phyloP scores from a whole-genome alignment of 2,888 invertebrate genomes.

The Chydorus sphaericus region DNA sequence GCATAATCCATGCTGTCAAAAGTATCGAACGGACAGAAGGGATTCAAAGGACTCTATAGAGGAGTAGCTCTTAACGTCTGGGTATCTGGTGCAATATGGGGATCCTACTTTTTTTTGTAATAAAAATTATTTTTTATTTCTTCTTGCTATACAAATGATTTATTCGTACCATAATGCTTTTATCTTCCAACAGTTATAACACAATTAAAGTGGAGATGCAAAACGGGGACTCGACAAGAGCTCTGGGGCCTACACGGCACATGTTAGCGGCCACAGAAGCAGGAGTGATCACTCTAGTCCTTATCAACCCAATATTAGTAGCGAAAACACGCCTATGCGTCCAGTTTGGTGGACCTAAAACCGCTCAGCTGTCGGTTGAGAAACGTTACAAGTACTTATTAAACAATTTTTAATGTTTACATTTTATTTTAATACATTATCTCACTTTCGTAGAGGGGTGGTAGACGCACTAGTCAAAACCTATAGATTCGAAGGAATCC shows the following conservation, averaged over 20 bases:
- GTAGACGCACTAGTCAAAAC: constrained; percentile 80
- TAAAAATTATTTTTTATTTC: too few species aligned
- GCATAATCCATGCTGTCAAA: constrained; percentile 60
- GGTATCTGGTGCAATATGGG: constrained; percentile 97
- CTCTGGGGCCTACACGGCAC: constrained; percentile 70
- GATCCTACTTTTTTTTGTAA: constrained; percentile 95
- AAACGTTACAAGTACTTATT: constrained; percentile 12
- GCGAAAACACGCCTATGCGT: constrained; percentile 94
- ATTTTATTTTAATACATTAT: background rate
- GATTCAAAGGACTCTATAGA: constrained; percentile 74
- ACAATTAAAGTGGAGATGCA: constrained; percentile 85
- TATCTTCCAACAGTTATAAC: constrained; percentile 68
- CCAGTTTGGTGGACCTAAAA: constrained; percentile 52
- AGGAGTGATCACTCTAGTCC: constrained; percentile 69
- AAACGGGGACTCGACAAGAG: constrained; percentile 64
- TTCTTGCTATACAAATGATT: constrained; percentile 31
- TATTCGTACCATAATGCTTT: too few species aligned
- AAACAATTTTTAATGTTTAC: background rate
- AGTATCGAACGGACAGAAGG: constrained; percentile 80
- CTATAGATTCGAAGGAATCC: constrained; percentile 73
- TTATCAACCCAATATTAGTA: constrained; percentile 99
- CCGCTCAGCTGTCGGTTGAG: constrained; percentile 21
- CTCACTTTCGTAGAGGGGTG: constrained; percentile 62
- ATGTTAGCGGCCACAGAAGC: constrained; percentile 87
- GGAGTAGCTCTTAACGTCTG: constrained; percentile 94